phyloP scores from a whole-genome alignment of 2,888 invertebrate genomes.

The Trichacis sp. region DNA sequence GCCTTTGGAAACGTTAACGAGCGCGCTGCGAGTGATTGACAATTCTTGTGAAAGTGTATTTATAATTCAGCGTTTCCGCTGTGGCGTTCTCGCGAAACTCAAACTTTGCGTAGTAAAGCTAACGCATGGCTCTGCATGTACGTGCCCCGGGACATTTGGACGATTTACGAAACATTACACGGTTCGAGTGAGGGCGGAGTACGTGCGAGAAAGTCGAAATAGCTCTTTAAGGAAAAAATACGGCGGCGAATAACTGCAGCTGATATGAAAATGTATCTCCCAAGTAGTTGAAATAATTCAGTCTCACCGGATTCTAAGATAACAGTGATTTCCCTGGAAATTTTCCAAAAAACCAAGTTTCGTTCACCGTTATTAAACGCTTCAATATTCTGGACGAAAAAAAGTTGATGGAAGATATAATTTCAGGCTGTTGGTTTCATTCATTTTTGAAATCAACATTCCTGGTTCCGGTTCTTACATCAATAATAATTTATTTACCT shows the following conservation, averaged over 20 bases:
- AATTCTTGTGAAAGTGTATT: not conserved
- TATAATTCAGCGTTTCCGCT: constrained; percentile 1
- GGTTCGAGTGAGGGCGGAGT: not conserved
- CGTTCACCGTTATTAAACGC: too few relatives aligned
- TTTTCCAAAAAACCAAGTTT: too few relatives aligned
- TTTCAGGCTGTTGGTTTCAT: too few relatives aligned
- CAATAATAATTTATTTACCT: too few relatives aligned
- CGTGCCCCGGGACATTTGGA: constrained; percentile 1
- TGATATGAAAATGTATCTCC: constrained; percentile 2
- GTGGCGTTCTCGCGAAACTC: not conserved
- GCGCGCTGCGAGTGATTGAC: not conserved
- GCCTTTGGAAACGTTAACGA: not conserved
- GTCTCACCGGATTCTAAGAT: not conserved
- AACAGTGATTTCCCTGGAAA: not conserved
- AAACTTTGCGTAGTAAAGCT: not conserved
- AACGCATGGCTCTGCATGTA: not conserved
- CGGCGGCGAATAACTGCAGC: not conserved
- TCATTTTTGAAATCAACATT: too few relatives aligned
- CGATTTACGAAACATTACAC: constrained; percentile 5
- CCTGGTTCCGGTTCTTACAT: too few relatives aligned
- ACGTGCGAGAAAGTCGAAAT: constrained; percentile 8
- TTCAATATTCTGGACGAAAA: too few relatives aligned
- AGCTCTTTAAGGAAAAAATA: constrained; percentile 1
- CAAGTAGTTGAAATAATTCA: not conserved
- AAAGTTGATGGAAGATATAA: too few relatives aligned